Base-by-base conservation (phyloP, 2,888 invertebrate genomes). In the Rotaria magnacalcarata region DNA sequence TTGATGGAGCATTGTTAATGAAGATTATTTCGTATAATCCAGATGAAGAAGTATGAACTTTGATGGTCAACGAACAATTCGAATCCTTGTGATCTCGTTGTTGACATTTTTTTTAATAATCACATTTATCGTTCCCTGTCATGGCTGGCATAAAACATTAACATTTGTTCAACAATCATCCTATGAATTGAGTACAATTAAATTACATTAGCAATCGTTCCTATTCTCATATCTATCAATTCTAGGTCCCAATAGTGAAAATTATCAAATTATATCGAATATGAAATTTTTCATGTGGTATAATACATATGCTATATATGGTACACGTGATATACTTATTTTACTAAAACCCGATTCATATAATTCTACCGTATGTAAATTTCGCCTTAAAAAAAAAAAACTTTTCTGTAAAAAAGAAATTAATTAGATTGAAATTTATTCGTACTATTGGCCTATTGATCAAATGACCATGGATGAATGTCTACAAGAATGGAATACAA, bases 401-500 rank as follows among this genome's bases (percentile, higher is more conserved):
- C 3, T 52, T 52, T 52, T 4, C 16, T 52, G 21, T 54, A 54
- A 5, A 21, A 43, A 43, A 16, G 11, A 6, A 6, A 21, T 75
- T 41, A 3, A 21, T 52, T 54, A 75, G 75, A 2, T 41, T 21
- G 75, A 43, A 24, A 19, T 43, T 47, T 75, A 10, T 24, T n/a
- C 80, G 3, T 80, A 80, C 10, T 10, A 47, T 80, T 80, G 80
- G 80, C 24, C 80, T 43, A n/a, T 80, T 80, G 80, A 80, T 43
- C 24, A 24, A 43, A 47, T 19, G 47, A 24, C 47, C 4, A 80
- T 80, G 80, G 47, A 80, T 24, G 80, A 80, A 47, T 80, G 80
- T 80, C 47, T 80, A 10, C 80, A 80, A n/a, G 80, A 80, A 47
- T 80, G 80, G 80, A 80, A 80, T 47, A 80, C 80, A 21, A 80